Percentiles rank a stretch among this genome's conserved stretches.
Conservation (phyloP, 2,797 vertebrate genomes). For the Spinus olivaceus region DNA sequence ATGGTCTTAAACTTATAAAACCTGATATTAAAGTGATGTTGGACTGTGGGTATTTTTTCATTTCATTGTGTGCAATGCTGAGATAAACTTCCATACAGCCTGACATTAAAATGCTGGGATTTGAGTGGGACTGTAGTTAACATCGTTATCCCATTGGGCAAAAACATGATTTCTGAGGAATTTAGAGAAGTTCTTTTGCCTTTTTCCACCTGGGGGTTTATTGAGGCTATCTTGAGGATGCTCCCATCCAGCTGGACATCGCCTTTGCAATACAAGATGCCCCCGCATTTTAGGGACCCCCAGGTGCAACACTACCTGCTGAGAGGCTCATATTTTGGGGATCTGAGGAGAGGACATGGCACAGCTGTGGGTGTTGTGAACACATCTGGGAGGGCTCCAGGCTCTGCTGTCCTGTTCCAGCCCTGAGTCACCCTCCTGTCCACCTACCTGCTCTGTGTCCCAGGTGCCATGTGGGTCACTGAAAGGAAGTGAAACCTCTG, state of each 20-base stretch:
- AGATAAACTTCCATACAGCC: not conserved
- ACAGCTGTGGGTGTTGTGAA: not conserved
- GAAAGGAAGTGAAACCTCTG: not conserved
- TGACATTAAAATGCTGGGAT: not conserved
- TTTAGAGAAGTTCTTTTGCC: not conserved
- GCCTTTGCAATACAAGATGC: not conserved
- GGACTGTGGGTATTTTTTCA: not conserved
- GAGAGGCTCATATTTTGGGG: not conserved
- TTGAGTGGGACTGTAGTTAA: not conserved
- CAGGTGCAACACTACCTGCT: not conserved
- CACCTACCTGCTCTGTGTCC: not conserved
- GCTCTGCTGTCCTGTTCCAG: not conserved
- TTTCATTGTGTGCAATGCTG: not conserved
- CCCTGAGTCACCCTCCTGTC: not conserved
- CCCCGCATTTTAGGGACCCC: not conserved
- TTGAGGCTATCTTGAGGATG: not conserved
- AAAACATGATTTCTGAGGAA: not conserved
- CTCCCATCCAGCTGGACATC: not conserved
- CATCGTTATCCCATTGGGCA: not conserved
- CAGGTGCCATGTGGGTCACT: not conserved
- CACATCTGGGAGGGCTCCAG: not conserved
- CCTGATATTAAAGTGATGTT: not conserved
- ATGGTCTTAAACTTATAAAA: not conserved
- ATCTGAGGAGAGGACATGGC: not conserved
- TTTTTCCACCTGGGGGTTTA: not conserved